These are phyloP conservation scores for Matsumyia berberina DNA, from an alignment of 2,888 invertebrate species.

Conservation along the genomic window DNA sequence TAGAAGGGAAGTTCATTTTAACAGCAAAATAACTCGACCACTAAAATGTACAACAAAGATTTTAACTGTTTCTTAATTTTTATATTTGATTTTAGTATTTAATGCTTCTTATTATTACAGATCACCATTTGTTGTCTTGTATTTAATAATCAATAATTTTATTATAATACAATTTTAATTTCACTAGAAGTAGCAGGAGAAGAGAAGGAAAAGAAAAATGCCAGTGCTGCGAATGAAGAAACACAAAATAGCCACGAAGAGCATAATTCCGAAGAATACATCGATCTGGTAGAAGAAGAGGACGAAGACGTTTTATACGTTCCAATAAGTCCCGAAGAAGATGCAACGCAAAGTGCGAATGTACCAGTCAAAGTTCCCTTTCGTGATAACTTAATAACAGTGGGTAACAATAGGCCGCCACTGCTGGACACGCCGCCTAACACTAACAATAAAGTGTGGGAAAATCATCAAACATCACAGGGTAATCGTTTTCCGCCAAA, in stretches of 20 bases:
- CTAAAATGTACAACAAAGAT: too few species aligned
- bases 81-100: too few species aligned
- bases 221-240: slow-evolving; percentile 1
- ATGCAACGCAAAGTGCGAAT: not conserved
- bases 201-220: slow-evolving; percentile 20
- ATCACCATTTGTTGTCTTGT: not conserved
- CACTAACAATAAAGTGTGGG: slow-evolving; percentile 42
- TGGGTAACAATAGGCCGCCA: slow-evolving; percentile 64
- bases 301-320: not conserved
- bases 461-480: slow-evolving; percentile 36
- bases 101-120: not conserved
- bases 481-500: slow-evolving; percentile 44
- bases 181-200: slow-evolving; percentile 68
- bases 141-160: not conserved
- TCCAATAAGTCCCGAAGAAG: slow-evolving; percentile 28
- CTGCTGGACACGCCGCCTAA: slow-evolving; percentile 60
- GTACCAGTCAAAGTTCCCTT: slow-evolving; percentile 39
- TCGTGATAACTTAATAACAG: slow-evolving; percentile 66
- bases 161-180: slow-evolving; percentile 52
- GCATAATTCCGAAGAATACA: slow-evolving; percentile 40
- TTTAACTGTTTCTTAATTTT: too few species aligned
- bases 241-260: slow-evolving; percentile 30
- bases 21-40: too few species aligned
- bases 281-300: slow-evolving; percentile 39
- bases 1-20: too few species aligned